Conservation (phyloP, 2,888 invertebrate genomes). For the Cotesia congregata region DNA sequence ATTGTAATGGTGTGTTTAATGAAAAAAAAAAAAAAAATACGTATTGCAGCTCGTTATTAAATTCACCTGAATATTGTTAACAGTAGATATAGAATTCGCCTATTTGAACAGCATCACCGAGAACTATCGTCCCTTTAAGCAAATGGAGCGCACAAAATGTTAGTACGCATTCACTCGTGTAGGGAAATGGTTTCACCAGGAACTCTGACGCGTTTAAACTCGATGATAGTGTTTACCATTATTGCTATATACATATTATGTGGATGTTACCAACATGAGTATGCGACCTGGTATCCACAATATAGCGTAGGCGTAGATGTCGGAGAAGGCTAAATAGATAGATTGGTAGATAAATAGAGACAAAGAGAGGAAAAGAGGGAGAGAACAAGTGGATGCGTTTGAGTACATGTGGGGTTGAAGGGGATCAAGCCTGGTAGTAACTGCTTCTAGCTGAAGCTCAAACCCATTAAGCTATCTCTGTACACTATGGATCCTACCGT, state of each 20-base stretch:
- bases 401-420: not conserved
- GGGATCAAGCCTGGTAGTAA: not conserved
- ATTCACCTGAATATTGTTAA: slow-evolving; percentile 11
- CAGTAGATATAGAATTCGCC: not conserved
- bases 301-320: too few relatives aligned
- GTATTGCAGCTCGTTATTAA: not conserved
- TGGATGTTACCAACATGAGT: not conserved
- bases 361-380: not conserved
- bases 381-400: not conserved
- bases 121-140: not conserved
- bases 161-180: slow-evolving; percentile 13
- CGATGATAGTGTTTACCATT: slow-evolving; percentile 11
- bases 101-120: not conserved
- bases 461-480: slow-evolving; percentile 20
- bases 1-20: not conserved
- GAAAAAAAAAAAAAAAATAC: not conserved
- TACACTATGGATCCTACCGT: not conserved
- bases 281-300: too few relatives aligned
- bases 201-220: slow-evolving; percentile 7
- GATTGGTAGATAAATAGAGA: not conserved
- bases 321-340: not conserved
- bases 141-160: slow-evolving; percentile 21
- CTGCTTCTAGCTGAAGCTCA: not conserved
- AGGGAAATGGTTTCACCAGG: slow-evolving; percentile 17
- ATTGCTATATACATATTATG: slow-evolving; percentile 2